Evolutionary conservation across 2,797 vertebrate species (phyloP).

Genomic region (Urosaurus nigricauda): DNA sequence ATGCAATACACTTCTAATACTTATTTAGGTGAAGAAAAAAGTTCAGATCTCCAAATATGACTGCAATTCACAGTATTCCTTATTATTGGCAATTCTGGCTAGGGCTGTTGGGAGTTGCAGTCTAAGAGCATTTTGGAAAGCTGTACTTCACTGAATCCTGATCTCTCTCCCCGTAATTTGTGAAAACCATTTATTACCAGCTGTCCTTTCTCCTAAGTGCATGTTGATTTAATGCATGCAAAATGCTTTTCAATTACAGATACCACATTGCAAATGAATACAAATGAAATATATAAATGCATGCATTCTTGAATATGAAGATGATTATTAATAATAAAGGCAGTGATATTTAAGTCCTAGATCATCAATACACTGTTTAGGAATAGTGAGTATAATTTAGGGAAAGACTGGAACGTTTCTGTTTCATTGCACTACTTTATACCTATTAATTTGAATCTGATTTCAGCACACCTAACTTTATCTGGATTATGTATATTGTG

Average conservation of each 20-base stretch:
- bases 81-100: no score
- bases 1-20: no score
- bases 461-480: neutral
- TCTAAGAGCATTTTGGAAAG: no score
- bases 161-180: neutral
- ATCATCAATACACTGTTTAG: slow-evolving; percentile 4
- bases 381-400: neutral
- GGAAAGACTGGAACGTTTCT: neutral
- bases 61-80: no score
- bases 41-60: no score
- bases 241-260: slow-evolving; percentile 42
- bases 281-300: slow-evolving; percentile 56
- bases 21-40: no score
- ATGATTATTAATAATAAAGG: slow-evolving; percentile 44
- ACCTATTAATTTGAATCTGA: neutral
- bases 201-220: neutral
- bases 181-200: neutral
- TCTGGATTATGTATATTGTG: neutral
- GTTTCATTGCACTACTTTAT: neutral
- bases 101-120: no score
- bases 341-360: slow-evolving; percentile 33
- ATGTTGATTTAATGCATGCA: neutral
- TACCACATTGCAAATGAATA: slow-evolving; percentile 52
- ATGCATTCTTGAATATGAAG: slow-evolving; percentile 53
- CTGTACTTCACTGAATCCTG: neutral